A percentile compares a stretch with the other conserved stretches of the same genome.
These are phyloP conservation scores for Oopsacas minuta DNA, from an alignment of 37 sponge, comb jelly and placozoan species.

Conservation along the genomic window DNA sequence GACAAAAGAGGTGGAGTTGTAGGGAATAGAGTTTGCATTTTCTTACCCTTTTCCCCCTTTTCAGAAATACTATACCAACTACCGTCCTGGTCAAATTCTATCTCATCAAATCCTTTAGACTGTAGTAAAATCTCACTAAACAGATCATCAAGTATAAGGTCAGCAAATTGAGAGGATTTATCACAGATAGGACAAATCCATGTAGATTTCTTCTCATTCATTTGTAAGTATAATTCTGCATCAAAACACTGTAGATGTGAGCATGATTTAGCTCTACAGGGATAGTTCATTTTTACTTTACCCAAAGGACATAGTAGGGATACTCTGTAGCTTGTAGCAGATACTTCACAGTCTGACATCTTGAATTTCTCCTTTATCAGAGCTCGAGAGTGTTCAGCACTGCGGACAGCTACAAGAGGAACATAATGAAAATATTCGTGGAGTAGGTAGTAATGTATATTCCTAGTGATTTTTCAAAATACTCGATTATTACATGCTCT, in stretches of 20 bases:
- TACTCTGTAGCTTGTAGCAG: constrained; percentile 64
- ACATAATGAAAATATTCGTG: too few relatives aligned
- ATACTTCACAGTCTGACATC: constrained; percentile 47
- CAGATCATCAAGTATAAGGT: constrained; percentile 62
- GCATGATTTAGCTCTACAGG: constrained; percentile 60
- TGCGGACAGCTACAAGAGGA: constrained; percentile 9
- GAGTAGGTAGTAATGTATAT: too few relatives aligned
- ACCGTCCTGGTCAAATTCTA: constrained; percentile 49
- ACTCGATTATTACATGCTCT: too few relatives aligned
- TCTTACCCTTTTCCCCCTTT: neutral
- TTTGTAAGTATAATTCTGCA: constrained; percentile 67
- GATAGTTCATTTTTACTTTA: constrained; percentile 56
- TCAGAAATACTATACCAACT: constrained; percentile 40
- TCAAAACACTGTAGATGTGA: constrained; percentile 94
- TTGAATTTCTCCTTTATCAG: constrained; percentile 18
- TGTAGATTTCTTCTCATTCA: constrained; percentile 77
- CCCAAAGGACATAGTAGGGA: constrained; percentile 85
- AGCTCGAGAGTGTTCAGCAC: neutral
- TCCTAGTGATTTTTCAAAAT: too few relatives aligned
- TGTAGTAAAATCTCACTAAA: constrained; percentile 48
- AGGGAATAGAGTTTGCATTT: neutral
- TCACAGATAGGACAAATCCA: constrained; percentile 95
- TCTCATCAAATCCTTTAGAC: constrained; percentile 21
- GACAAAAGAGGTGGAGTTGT: neutral
- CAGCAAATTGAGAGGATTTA: constrained; percentile 34